These are phyloP conservation scores for Sesamia nonagrioides DNA, from an alignment of 1,140 invertebrate species.

Conservation along the genomic window DNA sequence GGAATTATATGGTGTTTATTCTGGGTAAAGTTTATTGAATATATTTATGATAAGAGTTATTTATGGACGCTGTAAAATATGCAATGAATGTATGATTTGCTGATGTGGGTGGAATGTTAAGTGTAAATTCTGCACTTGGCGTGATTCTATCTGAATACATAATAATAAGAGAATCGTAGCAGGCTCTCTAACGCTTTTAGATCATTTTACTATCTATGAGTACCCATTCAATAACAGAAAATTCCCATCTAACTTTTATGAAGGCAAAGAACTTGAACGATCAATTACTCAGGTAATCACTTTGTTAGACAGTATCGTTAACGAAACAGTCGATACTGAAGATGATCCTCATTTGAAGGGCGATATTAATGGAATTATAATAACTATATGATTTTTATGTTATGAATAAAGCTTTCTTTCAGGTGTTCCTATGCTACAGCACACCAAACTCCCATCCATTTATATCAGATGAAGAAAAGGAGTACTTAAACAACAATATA, in stretches of 20 bases:
- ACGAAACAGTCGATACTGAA: too few species aligned
- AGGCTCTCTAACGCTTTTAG: background rate
- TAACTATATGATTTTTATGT: background rate
- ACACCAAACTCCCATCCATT: constrained; percentile 94
- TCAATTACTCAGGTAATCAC: too few species aligned
- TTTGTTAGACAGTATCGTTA: too few species aligned
- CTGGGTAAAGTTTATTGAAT: constrained; percentile 87
- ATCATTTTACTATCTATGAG: too few species aligned
- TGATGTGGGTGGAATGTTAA: background rate
- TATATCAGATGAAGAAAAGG: constrained; percentile 93
- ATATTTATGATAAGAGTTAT: too few species aligned
- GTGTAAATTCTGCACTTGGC: background rate
- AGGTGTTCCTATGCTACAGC: constrained; percentile 91
- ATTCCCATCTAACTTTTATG: too few species aligned
- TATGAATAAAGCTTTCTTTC: constrained; percentile 55
- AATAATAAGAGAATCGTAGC: background rate
- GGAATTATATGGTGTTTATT: constrained; percentile 92
- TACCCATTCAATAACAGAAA: too few species aligned
- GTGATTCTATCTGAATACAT: background rate
- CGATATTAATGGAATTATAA: too few species aligned
- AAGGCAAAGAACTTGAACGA: too few species aligned
- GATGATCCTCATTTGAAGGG: too few species aligned
- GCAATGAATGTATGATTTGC: background rate
- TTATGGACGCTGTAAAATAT: constrained; percentile 10
- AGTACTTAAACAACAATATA: constrained; percentile 90